These are phyloP conservation scores for Anagyrus pseudococci DNA, from an alignment of 2,888 invertebrate species.

Conservation along the genomic window DNA sequence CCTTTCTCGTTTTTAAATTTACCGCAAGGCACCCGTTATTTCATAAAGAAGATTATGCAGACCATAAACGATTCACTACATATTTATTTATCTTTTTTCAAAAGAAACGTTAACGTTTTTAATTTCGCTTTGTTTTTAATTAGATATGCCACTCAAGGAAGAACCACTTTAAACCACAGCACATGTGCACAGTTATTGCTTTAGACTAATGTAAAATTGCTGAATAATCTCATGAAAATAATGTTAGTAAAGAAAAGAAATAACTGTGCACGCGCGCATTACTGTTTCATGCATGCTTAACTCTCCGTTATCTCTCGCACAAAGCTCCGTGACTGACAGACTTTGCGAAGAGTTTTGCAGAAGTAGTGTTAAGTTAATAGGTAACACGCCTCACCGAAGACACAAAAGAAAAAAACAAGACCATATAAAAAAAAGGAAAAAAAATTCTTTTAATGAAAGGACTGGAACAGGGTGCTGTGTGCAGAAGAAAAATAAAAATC, in stretches of 20 bases:
- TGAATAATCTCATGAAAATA: background rate
- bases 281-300: constrained; percentile 10
- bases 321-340: background rate
- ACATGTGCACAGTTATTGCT: constrained; percentile 19
- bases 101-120: background rate
- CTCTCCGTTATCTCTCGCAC: background rate
- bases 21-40: background rate
- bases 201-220: background rate
- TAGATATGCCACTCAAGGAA: constrained; percentile 39
- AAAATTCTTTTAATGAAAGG: background rate
- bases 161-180: constrained; percentile 38
- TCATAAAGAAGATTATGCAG: background rate
- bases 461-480: background rate
- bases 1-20: no score
- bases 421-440: background rate
- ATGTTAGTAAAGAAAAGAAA: background rate
- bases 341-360: background rate
- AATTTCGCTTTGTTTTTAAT: constrained; percentile 13
- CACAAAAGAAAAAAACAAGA: constrained; percentile 15
- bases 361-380: background rate
- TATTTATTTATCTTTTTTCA: background rate
- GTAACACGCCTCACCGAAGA: constrained; percentile 25
- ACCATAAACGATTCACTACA: background rate
- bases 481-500: constrained; percentile 8
- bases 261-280: constrained; percentile 10